These are phyloP conservation scores for Microtus ochrogaster DNA, from an alignment of 2,113 vertebrate species.

Conservation along the genomic window DNA sequence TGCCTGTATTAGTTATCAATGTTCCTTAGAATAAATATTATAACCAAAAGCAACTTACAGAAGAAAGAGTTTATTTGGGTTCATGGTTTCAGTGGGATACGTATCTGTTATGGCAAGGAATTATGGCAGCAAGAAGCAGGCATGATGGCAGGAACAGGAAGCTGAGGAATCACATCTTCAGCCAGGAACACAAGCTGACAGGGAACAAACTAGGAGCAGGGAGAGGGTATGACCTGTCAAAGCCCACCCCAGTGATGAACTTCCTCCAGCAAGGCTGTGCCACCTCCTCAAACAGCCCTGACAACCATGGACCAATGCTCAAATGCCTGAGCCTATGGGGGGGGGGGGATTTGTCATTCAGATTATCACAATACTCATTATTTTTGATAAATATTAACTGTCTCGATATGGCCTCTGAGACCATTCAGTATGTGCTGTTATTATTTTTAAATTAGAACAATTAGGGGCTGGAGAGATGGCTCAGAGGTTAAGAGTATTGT, in stretches of 20 bases:
- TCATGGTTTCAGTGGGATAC: not conserved
- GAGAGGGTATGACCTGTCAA: not conserved
- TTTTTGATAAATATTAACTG: conserved; percentile 21
- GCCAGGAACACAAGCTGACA: not conserved
- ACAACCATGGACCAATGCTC: not conserved
- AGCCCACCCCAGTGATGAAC: not conserved
- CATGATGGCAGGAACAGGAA: not conserved
- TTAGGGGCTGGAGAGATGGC: not conserved
- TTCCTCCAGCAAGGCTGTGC: not conserved
- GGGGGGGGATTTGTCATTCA: not conserved
- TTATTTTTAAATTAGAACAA: conserved; percentile 33
- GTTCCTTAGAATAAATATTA: not conserved
- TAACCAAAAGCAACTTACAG: not conserved
- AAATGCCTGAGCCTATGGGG: not conserved
- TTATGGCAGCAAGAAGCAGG: not conserved
- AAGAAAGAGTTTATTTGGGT: not conserved
- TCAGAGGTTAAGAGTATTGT: no score
- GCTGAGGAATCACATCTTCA: not conserved
- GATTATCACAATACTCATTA: not conserved
- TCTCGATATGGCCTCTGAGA: not conserved
- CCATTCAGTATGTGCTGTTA: not conserved
- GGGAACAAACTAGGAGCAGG: not conserved
- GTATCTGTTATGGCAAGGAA: not conserved
- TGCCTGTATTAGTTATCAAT: not conserved
- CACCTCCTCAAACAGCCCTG: not conserved